phyloP scores from a whole-genome alignment of 1,140 invertebrate species.

The Papilio xuthus region DNA sequence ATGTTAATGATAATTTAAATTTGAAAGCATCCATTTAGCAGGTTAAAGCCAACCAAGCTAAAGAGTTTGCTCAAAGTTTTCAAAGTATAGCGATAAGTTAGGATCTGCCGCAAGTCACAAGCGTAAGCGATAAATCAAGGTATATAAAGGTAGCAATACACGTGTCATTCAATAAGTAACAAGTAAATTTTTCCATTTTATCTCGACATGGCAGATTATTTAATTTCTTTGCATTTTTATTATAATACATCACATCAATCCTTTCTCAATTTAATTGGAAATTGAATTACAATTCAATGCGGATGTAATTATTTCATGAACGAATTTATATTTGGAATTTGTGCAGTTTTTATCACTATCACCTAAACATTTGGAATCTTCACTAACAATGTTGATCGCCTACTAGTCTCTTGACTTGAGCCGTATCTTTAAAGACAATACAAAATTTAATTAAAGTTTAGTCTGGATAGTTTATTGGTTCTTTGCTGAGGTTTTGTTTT shows the following conservation, averaged over 20 bases:
- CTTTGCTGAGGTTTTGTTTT: conserved; percentile 56
- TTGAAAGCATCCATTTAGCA: conserved; percentile 54
- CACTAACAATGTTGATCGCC: not conserved
- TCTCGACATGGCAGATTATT: too few relatives aligned
- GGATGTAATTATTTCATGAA: too few relatives aligned
- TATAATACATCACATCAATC: too few relatives aligned
- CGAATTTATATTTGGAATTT: too few relatives aligned
- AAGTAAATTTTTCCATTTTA: not conserved
- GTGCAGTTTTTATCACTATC: too few relatives aligned
- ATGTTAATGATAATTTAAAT: conserved; percentile 62
- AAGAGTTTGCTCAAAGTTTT: conserved; percentile 64
- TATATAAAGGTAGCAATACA: not conserved
- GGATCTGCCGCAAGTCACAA: conserved; percentile 33
- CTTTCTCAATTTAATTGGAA: too few relatives aligned
- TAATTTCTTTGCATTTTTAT: too few relatives aligned
- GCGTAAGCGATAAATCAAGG: not conserved
- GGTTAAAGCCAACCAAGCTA: conserved; percentile 55
- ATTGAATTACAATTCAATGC: too few relatives aligned
- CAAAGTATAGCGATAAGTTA: conserved; percentile 67
- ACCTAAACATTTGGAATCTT: too few relatives aligned
- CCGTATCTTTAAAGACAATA: conserved; percentile 58
- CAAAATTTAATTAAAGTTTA: conserved; percentile 68
- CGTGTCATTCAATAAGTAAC: not conserved
- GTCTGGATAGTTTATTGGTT: conserved; percentile 63
- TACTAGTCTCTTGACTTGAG: conserved; percentile 34